phyloP scores from a whole-genome alignment of 2,797 vertebrate species.

The Leucoraja ocellata region DNA sequence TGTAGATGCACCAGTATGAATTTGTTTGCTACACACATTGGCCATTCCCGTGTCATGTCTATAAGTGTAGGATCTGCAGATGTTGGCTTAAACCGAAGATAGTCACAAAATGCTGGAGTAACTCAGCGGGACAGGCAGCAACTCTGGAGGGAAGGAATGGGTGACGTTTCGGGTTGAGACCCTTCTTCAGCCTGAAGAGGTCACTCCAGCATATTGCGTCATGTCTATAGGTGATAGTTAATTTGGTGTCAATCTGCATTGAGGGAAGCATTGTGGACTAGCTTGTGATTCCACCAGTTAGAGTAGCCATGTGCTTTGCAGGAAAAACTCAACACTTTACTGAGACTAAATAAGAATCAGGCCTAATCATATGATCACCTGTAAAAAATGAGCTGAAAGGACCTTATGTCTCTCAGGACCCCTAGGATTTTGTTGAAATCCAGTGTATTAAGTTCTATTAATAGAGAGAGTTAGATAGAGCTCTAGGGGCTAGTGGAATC shows the following conservation, averaged over 20 bases:
- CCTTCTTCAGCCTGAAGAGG: too few species aligned
- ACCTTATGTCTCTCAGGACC: not conserved
- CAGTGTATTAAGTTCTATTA: not conserved
- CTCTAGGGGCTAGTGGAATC: too few species aligned
- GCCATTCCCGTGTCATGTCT: not conserved
- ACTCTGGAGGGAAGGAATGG: too few species aligned
- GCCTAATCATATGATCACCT: not conserved
- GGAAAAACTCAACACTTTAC: not conserved
- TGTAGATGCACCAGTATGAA: not conserved
- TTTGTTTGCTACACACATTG: not conserved
- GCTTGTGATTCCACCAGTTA: not conserved
- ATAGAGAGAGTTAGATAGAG: too few species aligned
- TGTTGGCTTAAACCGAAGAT: too few species aligned
- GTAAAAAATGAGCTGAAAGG: not conserved
- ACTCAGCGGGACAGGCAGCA: too few species aligned
- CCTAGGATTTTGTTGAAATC: not conserved
- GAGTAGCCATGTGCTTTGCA: not conserved
- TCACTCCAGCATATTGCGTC: not conserved
- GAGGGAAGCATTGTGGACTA: too few species aligned
- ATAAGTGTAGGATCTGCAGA: not conserved
- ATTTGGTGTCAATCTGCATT: not conserved
- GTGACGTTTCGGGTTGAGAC: too few species aligned
- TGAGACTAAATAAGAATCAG: not conserved
- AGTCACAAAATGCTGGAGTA: too few species aligned
- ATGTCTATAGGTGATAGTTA: not conserved